These are phyloP conservation scores for Cylindroiulus punctatus DNA, from an alignment of 2,888 invertebrate genomes.

Conservation along the genomic window DNA sequence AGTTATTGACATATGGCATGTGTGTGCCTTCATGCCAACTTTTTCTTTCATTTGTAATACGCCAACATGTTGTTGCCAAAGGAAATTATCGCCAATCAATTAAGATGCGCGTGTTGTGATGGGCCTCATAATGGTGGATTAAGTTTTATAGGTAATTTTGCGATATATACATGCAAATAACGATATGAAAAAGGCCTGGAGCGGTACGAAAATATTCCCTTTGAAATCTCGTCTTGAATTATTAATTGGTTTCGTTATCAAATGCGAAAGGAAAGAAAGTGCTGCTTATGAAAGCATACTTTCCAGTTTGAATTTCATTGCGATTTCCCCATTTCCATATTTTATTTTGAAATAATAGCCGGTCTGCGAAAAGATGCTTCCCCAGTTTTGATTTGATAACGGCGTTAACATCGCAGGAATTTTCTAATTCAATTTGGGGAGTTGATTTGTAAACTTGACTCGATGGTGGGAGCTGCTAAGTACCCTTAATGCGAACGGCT, in stretches of 20 bases:
- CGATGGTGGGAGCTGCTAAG: too few relatives aligned
- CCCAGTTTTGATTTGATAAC: too few relatives aligned
- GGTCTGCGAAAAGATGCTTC: too few relatives aligned
- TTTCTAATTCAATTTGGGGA: too few relatives aligned
- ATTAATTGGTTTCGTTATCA: not conserved
- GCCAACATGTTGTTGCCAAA: too few relatives aligned
- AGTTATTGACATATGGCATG: too few relatives aligned
- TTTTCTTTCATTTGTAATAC: too few relatives aligned
- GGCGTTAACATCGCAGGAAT: too few relatives aligned
- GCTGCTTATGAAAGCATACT: not conserved
- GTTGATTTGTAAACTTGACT: too few relatives aligned
- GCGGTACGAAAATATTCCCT: conserved; percentile 15
- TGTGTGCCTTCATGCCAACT: too few relatives aligned
- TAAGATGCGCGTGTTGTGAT: not conserved
- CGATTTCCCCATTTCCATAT: not conserved
- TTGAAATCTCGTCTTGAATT: not conserved
- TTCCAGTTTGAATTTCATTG: conserved; percentile 1
- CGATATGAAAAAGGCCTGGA: not conserved
- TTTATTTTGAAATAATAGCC: not conserved
- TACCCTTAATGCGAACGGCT: too few relatives aligned
- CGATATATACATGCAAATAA: not conserved
- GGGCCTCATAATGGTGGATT: not conserved
- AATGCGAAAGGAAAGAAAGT: not conserved
- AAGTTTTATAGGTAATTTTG: not conserved
- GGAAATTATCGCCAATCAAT: too few relatives aligned